Evolutionary conservation across 2,888 invertebrate species (phyloP).

Genomic region (Polymixis flavicincta): DNA sequence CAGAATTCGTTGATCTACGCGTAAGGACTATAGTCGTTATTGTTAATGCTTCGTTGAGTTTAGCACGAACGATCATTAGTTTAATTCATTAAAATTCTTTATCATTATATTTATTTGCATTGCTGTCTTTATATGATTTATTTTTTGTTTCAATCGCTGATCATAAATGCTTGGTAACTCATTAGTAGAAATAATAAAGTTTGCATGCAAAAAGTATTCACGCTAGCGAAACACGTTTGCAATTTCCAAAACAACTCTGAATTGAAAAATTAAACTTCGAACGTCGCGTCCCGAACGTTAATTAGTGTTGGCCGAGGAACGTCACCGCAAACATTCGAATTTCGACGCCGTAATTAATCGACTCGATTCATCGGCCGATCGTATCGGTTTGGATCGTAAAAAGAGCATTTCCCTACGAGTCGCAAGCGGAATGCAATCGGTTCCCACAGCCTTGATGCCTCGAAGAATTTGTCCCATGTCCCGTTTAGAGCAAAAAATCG

Average conservation of each 20-base stretch:
- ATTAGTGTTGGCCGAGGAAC: slow-evolving; percentile 77
- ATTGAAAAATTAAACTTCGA: slow-evolving; percentile 69
- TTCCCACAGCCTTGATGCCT: slow-evolving; percentile 88
- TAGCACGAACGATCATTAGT: slow-evolving; percentile 39
- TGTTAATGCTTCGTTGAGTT: slow-evolving; percentile 43
- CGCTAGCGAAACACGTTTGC: slow-evolving; percentile 34
- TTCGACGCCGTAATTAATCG: slow-evolving; percentile 83
- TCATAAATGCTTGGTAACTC: slow-evolving; percentile 46
- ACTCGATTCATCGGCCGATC: slow-evolving; percentile 84
- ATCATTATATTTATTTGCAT: slow-evolving; percentile 45
- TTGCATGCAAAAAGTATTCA: slow-evolving; percentile 50
- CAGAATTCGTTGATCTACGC: slow-evolving; percentile 33
- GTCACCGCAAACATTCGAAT: slow-evolving; percentile 79
- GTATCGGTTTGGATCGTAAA: slow-evolving; percentile 84
- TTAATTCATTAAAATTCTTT: slow-evolving; percentile 43
- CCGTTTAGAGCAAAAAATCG: slow-evolving; percentile 85
- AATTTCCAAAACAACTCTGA: slow-evolving; percentile 64
- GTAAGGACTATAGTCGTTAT: slow-evolving; percentile 10
- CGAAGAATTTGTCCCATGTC: slow-evolving; percentile 81
- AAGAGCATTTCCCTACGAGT: slow-evolving; percentile 84
- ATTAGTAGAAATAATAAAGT: slow-evolving; percentile 45
- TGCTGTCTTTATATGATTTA: slow-evolving; percentile 49
- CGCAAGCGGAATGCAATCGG: slow-evolving; percentile 85
- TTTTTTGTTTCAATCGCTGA: slow-evolving; percentile 41
- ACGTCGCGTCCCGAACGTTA: slow-evolving; percentile 70